These are phyloP conservation scores for Otus sunia DNA, from an alignment of 2,113 vertebrate genomes.

Conservation along the genomic window DNA sequence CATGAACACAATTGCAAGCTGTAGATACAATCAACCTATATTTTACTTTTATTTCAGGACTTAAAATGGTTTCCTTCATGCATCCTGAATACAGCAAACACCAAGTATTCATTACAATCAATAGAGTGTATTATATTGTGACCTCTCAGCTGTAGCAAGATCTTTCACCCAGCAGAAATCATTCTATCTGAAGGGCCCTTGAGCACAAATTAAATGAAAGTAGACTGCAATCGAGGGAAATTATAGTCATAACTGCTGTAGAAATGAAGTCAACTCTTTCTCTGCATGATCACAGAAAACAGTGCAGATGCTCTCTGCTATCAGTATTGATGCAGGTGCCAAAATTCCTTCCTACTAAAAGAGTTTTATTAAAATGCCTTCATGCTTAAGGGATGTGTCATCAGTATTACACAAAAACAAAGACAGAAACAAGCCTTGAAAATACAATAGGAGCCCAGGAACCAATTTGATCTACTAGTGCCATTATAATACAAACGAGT, in stretches of 20 bases:
- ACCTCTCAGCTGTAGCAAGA: slow-evolving; percentile 67
- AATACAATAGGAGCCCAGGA: background rate
- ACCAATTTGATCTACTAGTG: background rate
- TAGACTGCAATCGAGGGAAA: slow-evolving; percentile 72
- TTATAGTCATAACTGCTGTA: slow-evolving; percentile 70
- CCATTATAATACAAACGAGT: background rate
- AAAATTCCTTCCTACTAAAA: slow-evolving; percentile 53
- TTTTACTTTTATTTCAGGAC: background rate
- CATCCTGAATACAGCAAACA: slow-evolving; percentile 15
- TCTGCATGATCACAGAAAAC: slow-evolving; percentile 53
- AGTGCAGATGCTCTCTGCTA: slow-evolving; percentile 42
- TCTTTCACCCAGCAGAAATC: slow-evolving; percentile 72
- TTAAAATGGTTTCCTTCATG: slow-evolving; percentile 10
- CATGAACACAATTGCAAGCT: background rate
- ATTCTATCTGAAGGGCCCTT: slow-evolving; percentile 70
- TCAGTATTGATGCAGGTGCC: slow-evolving; percentile 47
- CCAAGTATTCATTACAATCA: slow-evolving; percentile 61
- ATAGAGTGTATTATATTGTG: slow-evolving; percentile 44
- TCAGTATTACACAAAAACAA: slow-evolving; percentile 59
- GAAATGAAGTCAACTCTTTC: slow-evolving; percentile 63
- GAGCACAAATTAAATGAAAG: slow-evolving; percentile 79
- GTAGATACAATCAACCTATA: background rate
- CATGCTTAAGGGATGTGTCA: slow-evolving; percentile 49
- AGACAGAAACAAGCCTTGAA: slow-evolving; percentile 33
- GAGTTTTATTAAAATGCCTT: slow-evolving; percentile 66